Conservation (phyloP, 2,113 vertebrate genomes). For the Dromas ardeola region DNA sequence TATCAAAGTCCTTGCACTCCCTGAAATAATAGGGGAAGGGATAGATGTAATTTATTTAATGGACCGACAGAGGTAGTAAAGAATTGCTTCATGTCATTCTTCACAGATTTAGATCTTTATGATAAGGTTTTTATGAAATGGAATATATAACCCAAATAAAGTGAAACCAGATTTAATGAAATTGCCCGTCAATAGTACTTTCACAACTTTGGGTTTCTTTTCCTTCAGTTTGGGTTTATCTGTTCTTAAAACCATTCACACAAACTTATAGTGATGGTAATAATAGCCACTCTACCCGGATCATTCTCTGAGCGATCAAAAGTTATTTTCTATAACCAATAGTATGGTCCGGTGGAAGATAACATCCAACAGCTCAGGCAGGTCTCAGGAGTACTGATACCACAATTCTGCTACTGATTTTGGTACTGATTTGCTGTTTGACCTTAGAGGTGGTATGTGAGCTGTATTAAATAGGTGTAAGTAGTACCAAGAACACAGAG, state of each 20-base stretch:
- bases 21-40: conserved; percentile 58
- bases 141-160: conserved; percentile 44
- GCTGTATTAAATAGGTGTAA: background rate
- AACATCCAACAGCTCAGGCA: background rate
- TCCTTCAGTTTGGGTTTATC: background rate
- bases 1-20: conserved; percentile 6
- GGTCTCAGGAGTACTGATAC: background rate
- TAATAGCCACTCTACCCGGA: background rate
- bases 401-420: background rate
- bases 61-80: conserved; percentile 23
- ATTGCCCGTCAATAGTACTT: background rate
- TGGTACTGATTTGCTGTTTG: background rate
- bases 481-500: background rate
- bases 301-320: background rate
- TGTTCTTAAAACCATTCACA: background rate
- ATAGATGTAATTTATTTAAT: conserved; percentile 63
- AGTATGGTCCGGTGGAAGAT: background rate
- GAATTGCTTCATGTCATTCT: conserved; percentile 46
- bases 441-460: background rate
- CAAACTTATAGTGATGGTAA: background rate
- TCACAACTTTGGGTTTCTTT: background rate
- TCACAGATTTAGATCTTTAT: conserved; percentile 61
- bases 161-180: conserved; percentile 32
- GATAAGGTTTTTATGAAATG: conserved; percentile 50
- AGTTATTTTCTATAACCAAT: background rate